phyloP scores from a whole-genome alignment of 1,140 invertebrate genomes.

The Drosophila kepulauana region DNA sequence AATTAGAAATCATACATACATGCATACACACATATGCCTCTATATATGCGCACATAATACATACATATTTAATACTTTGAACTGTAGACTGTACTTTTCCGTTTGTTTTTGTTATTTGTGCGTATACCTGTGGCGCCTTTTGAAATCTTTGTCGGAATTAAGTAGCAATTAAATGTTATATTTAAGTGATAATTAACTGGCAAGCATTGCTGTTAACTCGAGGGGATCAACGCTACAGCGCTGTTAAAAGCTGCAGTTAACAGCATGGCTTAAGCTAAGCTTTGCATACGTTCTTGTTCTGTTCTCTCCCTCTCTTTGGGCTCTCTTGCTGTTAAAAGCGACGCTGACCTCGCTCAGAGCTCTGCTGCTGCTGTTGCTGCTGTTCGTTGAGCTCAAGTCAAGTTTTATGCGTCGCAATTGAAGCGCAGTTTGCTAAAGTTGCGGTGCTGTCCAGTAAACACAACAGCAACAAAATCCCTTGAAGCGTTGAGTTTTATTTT shows the following conservation, averaged over 20 bases:
- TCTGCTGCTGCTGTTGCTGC: conserved; percentile 12
- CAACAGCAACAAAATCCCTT: conserved; percentile 70
- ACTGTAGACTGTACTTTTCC: conserved; percentile 62
- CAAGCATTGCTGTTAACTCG: background rate
- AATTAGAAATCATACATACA: conserved; percentile 61
- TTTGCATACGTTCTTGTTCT: conserved; percentile 21
- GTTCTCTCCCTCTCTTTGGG: too few species aligned
- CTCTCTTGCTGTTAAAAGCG: background rate
- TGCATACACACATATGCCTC: background rate
- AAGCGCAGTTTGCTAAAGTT: conserved; percentile 58
- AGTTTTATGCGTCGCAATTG: conserved; percentile 67
- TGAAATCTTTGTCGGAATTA: conserved; percentile 48
- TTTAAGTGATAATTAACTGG: conserved; percentile 24
- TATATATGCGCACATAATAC: background rate
- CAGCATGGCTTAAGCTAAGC: conserved; percentile 20
- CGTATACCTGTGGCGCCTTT: conserved; percentile 23
- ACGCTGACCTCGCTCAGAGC: conserved; percentile 15
- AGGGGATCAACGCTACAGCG: background rate
- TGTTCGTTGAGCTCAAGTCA: conserved; percentile 37
- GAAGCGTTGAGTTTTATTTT: conserved; percentile 70
- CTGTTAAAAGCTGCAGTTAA: conserved; percentile 16
- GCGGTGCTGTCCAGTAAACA: conserved; percentile 39
- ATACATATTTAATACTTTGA: conserved; percentile 25
- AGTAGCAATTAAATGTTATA: conserved; percentile 14
- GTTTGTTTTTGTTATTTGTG: conserved; percentile 46